phyloP scores from a whole-genome alignment of 2,888 invertebrate genomes.

The Altica lythri region DNA sequence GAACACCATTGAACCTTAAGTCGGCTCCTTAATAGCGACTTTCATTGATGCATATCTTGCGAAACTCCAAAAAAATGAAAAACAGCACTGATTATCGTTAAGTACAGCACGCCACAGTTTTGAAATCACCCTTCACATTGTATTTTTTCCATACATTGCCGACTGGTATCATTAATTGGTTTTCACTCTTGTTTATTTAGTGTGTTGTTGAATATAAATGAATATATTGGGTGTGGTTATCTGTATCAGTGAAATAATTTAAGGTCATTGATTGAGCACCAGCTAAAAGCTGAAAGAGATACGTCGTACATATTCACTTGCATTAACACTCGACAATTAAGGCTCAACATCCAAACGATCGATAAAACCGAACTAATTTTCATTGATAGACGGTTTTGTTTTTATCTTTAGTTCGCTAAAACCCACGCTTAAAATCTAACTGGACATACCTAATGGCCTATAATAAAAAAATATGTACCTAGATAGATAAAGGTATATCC shows the following conservation, averaged over 20 bases:
- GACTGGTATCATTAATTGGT: constrained; percentile 47
- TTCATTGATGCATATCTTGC: constrained; percentile 21
- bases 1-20: not conserved
- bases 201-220: constrained; percentile 47
- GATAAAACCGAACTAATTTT: constrained; percentile 6
- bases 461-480: too few species aligned
- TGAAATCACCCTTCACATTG: constrained; percentile 41
- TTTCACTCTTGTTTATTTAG: constrained; percentile 46
- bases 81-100: constrained; percentile 19
- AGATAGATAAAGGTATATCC: too few species aligned
- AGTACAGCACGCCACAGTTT: constrained; percentile 27
- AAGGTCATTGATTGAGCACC: constrained; percentile 32
- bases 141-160: constrained; percentile 34
- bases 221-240: constrained; percentile 49
- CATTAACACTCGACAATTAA: constrained; percentile 16
- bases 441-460: not conserved
- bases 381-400: constrained; percentile 5
- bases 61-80: constrained; percentile 20
- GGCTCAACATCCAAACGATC: too few species aligned
- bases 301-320: constrained; percentile 16
- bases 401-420: too few species aligned
- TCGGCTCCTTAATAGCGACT: constrained; percentile 13
- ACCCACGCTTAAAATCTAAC: not conserved
- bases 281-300: constrained; percentile 22
- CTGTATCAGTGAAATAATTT: constrained; percentile 40